Evolutionary conservation across 2,888 invertebrate species (phyloP), one percentile per base, ranked within the genome.

Genomic region (Bedellia somnulentella): DNA sequence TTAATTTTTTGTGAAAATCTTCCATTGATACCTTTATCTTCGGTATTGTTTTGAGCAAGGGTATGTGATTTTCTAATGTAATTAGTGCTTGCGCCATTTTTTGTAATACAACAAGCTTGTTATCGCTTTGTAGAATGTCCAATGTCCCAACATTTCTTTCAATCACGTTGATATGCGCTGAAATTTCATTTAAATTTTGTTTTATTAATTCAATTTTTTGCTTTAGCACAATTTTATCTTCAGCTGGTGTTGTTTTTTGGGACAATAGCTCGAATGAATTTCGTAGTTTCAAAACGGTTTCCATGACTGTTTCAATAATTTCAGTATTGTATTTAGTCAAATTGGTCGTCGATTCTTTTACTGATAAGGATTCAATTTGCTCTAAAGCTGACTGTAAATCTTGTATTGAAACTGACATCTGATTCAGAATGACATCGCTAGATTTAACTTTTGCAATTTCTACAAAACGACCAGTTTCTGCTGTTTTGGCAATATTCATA

Each of bases 251-350:
- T 3, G 48, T 46, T 37, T 64, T 59, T 3, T 35, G 44, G 2
- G 67, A 62, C 9, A 75, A 36, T 37, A 56, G 48, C 43, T 85
- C 82, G 37, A 85, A 60, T 1, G 80, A 80, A 44, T 67, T 79
- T 36, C 80, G 71, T 4, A 86, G 52, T 47, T 85, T 82, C 31
- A 81, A 62, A n/a, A 85, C 64, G 0, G 85, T 81, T 10, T 80
- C 78, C 41, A 81, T 79, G 0, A 86, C 79, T 30, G 80, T 78
- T 45, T 86, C 83, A 32, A 86, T 71, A 17, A 85, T 71, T 32
- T 81, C 80, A 34, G 82, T 79, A 40, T 81, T 80, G 31, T 80
- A 64, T 36, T 63, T 67, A 24, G 55, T 43, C 24, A 70, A 38
- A 2, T 51, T 38, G n/a, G 51, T 46, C 8, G 44, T 51, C 0